phyloP scores from a whole-genome alignment of 2,888 invertebrate genomes.

The Sinohyriopsis cumingii region DNA sequence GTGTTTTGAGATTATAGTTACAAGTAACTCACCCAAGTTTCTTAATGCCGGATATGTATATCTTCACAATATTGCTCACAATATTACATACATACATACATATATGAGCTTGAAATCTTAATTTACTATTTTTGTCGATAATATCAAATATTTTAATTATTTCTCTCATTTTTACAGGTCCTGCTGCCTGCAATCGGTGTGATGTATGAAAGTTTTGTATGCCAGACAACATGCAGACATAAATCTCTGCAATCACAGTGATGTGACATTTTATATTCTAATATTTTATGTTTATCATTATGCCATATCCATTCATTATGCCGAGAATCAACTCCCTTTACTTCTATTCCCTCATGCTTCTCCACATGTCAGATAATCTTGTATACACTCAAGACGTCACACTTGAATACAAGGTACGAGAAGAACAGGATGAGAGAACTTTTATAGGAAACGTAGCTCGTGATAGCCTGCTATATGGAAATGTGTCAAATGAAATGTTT shows the following conservation, averaged over 20 bases:
- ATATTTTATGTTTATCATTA: too few relatives aligned
- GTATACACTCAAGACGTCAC: conserved; percentile 30
- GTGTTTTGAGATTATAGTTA: too few relatives aligned
- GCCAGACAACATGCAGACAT: too few relatives aligned
- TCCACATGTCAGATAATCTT: neutral
- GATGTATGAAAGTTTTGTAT: conserved; percentile 12
- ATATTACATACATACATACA: too few relatives aligned
- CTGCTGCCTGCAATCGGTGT: conserved; percentile 17
- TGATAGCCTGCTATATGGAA: conserved; percentile 48
- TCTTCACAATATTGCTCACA: too few relatives aligned
- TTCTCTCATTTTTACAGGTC: conserved; percentile 24
- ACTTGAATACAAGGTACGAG: conserved; percentile 32
- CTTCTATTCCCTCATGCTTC: too few relatives aligned
- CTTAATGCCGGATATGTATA: too few relatives aligned
- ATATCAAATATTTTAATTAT: neutral
- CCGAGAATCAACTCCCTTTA: too few relatives aligned
- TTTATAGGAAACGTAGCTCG: conserved; percentile 74
- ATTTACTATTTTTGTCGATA: neutral
- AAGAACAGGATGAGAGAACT: conserved; percentile 74
- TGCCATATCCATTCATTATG: too few relatives aligned
- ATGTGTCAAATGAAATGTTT: conserved; percentile 44
- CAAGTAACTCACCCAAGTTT: too few relatives aligned
- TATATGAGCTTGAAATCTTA: neutral
- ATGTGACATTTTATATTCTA: too few relatives aligned
- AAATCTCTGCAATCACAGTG: too few relatives aligned